Evolutionary conservation across 2,888 invertebrate species (phyloP).

Genomic region (Selenia dentaria): DNA sequence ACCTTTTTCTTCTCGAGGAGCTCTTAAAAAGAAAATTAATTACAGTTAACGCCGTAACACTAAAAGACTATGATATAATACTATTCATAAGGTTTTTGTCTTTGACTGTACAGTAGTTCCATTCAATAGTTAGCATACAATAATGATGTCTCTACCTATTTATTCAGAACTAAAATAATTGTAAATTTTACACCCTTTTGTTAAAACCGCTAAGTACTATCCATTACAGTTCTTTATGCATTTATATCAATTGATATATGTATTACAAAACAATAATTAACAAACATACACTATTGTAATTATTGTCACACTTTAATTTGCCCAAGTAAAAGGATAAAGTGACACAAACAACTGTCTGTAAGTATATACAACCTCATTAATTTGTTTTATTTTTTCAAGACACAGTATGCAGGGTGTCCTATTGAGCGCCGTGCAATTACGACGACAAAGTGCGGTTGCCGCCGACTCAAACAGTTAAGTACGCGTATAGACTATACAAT

Average conservation of each 20-base stretch:
- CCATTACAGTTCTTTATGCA: background rate
- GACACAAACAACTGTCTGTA: slow-evolving; percentile 21
- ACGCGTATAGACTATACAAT: slow-evolving; percentile 70
- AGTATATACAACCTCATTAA: slow-evolving; percentile 48
- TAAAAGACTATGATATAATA: too few relatives aligned
- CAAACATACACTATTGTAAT: background rate
- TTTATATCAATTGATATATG: background rate
- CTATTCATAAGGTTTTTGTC: too few relatives aligned
- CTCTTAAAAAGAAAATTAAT: too few relatives aligned
- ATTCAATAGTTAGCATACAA: too few relatives aligned
- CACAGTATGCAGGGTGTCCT: slow-evolving; percentile 60
- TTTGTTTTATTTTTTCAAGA: slow-evolving; percentile 63
- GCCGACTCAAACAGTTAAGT: slow-evolving; percentile 75
- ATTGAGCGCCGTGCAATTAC: slow-evolving; percentile 70
- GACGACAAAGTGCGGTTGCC: slow-evolving; percentile 71
- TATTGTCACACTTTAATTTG: slow-evolving; percentile 9
- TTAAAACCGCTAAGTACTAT: background rate
- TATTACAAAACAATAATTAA: too few relatives aligned
- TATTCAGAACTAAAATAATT: too few relatives aligned
- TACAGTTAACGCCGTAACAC: too few relatives aligned
- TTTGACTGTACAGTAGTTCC: too few relatives aligned
- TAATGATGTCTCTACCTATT: too few relatives aligned
- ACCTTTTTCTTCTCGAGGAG: too few relatives aligned
- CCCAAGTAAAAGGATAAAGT: background rate
- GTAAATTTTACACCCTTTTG: background rate